A percentile compares a stretch with the other conserved stretches of the same genome.
These are phyloP conservation scores for Crioceris asparagi DNA, from an alignment of 2,888 invertebrate genomes.

Conservation along the genomic window DNA sequence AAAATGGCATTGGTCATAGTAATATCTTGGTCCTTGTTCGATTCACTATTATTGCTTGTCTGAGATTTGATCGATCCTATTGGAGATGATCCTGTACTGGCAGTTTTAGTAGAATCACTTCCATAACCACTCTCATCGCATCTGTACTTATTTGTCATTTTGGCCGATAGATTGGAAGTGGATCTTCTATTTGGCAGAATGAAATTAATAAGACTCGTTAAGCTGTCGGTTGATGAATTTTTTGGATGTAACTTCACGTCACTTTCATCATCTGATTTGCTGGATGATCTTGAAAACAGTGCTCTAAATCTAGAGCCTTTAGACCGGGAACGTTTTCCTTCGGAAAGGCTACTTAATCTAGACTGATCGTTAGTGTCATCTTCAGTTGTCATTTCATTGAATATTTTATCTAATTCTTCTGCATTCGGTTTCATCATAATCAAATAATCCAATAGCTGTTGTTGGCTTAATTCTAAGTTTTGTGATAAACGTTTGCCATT, in stretches of 20 bases:
- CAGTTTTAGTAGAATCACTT: constrained; percentile 45
- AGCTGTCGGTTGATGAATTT: constrained; percentile 30
- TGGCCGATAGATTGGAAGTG: constrained; percentile 25
- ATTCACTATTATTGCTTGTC: constrained; percentile 14
- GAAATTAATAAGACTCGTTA: constrained; percentile 31
- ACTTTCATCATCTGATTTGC: constrained; percentile 34
- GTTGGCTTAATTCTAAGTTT: constrained; percentile 31
- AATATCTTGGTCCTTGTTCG: constrained; percentile 10
- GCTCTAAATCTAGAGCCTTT: constrained; percentile 2
- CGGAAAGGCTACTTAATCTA: constrained; percentile 21
- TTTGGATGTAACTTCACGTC: constrained; percentile 25
- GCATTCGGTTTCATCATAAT: constrained; percentile 30
- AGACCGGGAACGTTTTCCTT: constrained; percentile 24
- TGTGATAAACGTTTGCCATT: constrained; percentile 25
- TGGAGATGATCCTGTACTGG: constrained; percentile 42
- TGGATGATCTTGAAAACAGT: constrained; percentile 10
- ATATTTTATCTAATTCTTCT: constrained; percentile 27
- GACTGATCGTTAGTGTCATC: constrained; percentile 18
- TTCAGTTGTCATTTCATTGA: constrained; percentile 24
- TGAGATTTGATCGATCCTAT: constrained; percentile 35
- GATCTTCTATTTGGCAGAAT: constrained; percentile 28
- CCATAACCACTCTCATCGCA: constrained; percentile 50
- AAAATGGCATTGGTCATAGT: constrained; percentile 11
- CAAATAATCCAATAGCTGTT: constrained; percentile 34
- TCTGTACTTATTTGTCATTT: constrained; percentile 25